Conservation (phyloP, 2,888 invertebrate genomes). For the Nebria salina region DNA sequence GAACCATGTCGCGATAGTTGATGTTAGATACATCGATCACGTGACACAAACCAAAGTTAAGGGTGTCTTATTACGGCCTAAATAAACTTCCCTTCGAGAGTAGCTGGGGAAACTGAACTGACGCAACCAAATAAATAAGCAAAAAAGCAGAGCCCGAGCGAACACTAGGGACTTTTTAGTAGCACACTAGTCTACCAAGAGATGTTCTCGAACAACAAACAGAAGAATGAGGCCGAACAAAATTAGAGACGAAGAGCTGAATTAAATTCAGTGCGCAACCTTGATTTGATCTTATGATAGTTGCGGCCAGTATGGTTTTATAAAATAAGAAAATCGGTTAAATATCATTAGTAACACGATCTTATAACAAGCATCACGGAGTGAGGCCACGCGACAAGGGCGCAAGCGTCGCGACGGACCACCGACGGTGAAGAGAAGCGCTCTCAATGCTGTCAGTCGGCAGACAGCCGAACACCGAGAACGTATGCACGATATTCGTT, state of each 20-base stretch:
- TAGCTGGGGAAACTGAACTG: constrained; percentile 16
- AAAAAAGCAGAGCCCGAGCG: constrained; percentile 31
- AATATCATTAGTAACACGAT: constrained; percentile 48
- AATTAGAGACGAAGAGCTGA: constrained; percentile 10
- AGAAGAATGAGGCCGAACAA: constrained; percentile 4
- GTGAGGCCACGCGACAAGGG: constrained; percentile 8
- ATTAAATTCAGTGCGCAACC: constrained; percentile 25
- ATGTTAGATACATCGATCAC: constrained; percentile 30
- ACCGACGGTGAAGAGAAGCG: constrained; percentile 18
- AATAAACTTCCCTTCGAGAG: constrained; percentile 36
- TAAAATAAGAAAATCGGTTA: constrained; percentile 47
- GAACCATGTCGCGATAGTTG: constrained; percentile 23
- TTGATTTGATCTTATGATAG: constrained; percentile 34
- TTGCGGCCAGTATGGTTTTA: constrained; percentile 40
- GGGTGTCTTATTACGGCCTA: constrained; percentile 41
- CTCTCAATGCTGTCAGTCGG: constrained; percentile 9
- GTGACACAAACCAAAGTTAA: constrained; percentile 43
- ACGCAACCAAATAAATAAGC: constrained; percentile 40
- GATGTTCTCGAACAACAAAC: constrained; percentile 9
- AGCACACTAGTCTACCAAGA: constrained; percentile 18
- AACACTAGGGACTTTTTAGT: neutral
- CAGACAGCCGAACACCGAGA: constrained; percentile 11
- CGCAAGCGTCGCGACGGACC: constrained; percentile 27
- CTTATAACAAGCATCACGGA: constrained; percentile 32
- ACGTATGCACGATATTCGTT: neutral